Base-by-base conservation (phyloP, 2,888 invertebrate genomes). In the Diaperis boleti region DNA sequence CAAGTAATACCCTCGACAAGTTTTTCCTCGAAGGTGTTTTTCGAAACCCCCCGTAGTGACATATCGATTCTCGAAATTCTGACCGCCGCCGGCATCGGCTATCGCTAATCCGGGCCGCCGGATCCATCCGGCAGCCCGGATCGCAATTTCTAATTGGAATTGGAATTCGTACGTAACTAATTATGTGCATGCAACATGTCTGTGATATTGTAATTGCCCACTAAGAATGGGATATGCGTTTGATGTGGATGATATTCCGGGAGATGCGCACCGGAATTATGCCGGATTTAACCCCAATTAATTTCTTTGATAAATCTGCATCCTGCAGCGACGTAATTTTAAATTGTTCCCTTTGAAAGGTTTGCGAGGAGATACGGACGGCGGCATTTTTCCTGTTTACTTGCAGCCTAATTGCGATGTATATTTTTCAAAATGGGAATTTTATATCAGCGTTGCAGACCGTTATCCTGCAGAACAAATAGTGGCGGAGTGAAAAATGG, bases 241-340 rank as follows among this genome's bases (percentile, higher is more conserved):
- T 67, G 67, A 67, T 67, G 60, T 60, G 17, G 62, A 50, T 41
- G 59, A 44, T 33, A 15, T 26, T 49, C 50, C 37, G 17, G 26
- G 39, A 15, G 39, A 39, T 13, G 15, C 39, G 17, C 41, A 14
- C 33, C 56, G 62, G 66, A 66, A 69, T 69, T 64, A 67, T 65
- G 56, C 54, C 61, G 57, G 69, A 56, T 66, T 66, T 64, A 68
- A 65, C 65, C 65, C 54, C 62, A 68, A 68, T 66, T 69, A 69
- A 69, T 69, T 69, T 68, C 66, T 69, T 69, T 69, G 67, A 69
- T 67, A 65, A 69, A 69, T 69, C 59, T 62, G 57, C 64, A 69
- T 67, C 64, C 62, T 67, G 64, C 47, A 49, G 49, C 49, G 6
- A 62, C 20, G 57, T 44, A 59, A 62, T 62, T 62, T 52, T 35